Conservation (phyloP, 2,113 vertebrate genomes). For the Sylvietta virens region DNA sequence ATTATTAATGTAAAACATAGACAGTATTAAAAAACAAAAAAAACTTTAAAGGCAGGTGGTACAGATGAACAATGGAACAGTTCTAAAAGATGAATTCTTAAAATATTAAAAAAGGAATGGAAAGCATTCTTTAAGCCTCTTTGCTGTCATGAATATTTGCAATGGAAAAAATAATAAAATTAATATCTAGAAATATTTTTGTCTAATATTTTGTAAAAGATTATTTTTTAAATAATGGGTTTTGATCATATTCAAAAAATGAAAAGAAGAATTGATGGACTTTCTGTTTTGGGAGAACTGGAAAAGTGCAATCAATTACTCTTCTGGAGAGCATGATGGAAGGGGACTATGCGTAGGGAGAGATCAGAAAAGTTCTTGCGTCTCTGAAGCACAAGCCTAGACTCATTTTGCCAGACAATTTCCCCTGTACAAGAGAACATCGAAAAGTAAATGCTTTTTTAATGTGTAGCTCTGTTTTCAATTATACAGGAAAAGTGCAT, state of each 20-base stretch:
- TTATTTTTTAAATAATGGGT: neutral
- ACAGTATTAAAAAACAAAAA: neutral
- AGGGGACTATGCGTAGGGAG: neutral
- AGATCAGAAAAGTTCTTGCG: neutral
- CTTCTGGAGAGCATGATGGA: neutral
- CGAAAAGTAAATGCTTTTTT: neutral
- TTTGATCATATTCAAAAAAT: neutral
- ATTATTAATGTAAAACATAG: neutral
- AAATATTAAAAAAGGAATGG: neutral
- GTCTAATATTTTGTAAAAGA: neutral
- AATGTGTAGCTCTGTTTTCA: conserved; percentile 10
- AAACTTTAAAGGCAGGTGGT: neutral
- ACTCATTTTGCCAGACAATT: conserved; percentile 5
- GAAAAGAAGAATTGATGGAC: neutral
- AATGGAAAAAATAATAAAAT: neutral
- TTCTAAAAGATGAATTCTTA: neutral
- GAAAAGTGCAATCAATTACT: neutral
- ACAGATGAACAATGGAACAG: neutral
- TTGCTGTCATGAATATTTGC: neutral
- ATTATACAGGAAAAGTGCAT: conserved; percentile 17
- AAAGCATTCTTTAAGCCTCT: neutral
- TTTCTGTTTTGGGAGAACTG: neutral
- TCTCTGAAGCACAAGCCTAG: neutral
- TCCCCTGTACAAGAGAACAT: neutral
- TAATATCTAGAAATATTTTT: neutral